Evolutionary conservation across 1,140 invertebrate species (phyloP), one percentile per base, ranked within the genome.

Genomic region (Drosophila subobscura): DNA sequence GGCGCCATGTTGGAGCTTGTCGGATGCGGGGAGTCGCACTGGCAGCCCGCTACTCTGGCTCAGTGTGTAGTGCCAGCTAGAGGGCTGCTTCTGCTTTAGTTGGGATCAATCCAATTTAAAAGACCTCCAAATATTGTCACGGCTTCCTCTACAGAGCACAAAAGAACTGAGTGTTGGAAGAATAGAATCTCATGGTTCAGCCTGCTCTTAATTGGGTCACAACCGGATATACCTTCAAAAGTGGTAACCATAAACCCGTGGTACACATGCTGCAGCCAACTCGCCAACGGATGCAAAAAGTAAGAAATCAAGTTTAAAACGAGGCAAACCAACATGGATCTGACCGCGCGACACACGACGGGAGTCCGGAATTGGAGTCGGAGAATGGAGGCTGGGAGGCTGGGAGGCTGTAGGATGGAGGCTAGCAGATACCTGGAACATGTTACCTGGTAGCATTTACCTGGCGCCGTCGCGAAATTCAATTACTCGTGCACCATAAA

Each of bases 401-500:
- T 33, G 33, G 16, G 33, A 37, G 8, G 33, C 33, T 4, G 33
- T 3, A 10, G 33, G 33, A 3, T 25, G 25, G 25, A 5, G 4
- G 25, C 25, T 33, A 7, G 29, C 29, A 33, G 3, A 8, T 3
- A 3, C 29, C 41, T 56, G 66, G 68, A 49, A 70, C 66, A 49
- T 40, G 60, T 41, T 67, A 66, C 64, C 64, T 68, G 64, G 68
- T 27, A 72, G 49, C 66, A 56, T 70, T 70, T 72, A 72, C 67
- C 70, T 64, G 71, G 71, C 52, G 70, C 71, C 71, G 59, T 72
- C 46, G 60, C 60, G 70, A 68, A 86, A 86, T 86, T 86, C 81
- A 86, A 86, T 86, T 86, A 86, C 83, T 86, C 83, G 81, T 86
- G 81, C 83, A 47, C 83, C 81, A 86, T 86, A 86, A 86, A 88